A percentile compares a stretch with the other conserved stretches of the same genome.
These are phyloP conservation scores for Gastracanthus pulcherrimus DNA, from an alignment of 2,888 invertebrate genomes.

Conservation along the genomic window DNA sequence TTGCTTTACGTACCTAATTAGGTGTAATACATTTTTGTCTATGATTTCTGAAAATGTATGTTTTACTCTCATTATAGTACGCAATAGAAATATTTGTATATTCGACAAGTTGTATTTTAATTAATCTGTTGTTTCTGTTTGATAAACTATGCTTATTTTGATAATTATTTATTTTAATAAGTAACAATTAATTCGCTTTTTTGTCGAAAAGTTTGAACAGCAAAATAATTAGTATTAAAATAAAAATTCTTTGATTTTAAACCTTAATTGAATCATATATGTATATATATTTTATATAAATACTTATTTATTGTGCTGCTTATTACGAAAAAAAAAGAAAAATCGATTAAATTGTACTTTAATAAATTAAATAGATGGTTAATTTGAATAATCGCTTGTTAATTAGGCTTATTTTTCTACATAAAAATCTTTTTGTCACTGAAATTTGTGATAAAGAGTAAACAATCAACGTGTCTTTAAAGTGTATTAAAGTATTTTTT, in stretches of 20 bases:
- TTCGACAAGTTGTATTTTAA: conserved; percentile 39
- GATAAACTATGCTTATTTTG: conserved; percentile 26
- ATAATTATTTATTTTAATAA: conserved; percentile 45
- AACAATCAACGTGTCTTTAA: conserved; percentile 40
- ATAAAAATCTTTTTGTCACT: conserved; percentile 17
- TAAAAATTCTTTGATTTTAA: conserved; percentile 28
- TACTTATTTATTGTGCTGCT: conserved; percentile 48
- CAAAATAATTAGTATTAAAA: conserved; percentile 38
- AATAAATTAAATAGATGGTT: conserved; percentile 33
- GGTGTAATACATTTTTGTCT: not conserved
- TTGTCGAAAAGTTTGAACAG: conserved; percentile 23
- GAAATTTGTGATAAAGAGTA: conserved; percentile 19
- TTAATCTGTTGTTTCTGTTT: conserved; percentile 33
- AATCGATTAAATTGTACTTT: conserved; percentile 38
- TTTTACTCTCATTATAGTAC: conserved; percentile 23
- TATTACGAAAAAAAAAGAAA: conserved; percentile 17
- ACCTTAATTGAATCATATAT: conserved; percentile 11
- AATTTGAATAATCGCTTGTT: conserved; percentile 36
- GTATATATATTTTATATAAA: conserved; percentile 38
- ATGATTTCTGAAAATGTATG: conserved; percentile 8
- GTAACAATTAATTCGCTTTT: conserved; percentile 24
- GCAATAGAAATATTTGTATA: conserved; percentile 27
- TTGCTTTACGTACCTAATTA: not conserved
- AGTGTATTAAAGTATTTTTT: conserved; percentile 30
- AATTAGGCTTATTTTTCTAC: conserved; percentile 48